A percentile compares a stretch with the other conserved stretches of the same genome.
These are phyloP conservation scores for Drosophila ezoana DNA, from an alignment of 2,888 invertebrate genomes.

Conservation along the genomic window DNA sequence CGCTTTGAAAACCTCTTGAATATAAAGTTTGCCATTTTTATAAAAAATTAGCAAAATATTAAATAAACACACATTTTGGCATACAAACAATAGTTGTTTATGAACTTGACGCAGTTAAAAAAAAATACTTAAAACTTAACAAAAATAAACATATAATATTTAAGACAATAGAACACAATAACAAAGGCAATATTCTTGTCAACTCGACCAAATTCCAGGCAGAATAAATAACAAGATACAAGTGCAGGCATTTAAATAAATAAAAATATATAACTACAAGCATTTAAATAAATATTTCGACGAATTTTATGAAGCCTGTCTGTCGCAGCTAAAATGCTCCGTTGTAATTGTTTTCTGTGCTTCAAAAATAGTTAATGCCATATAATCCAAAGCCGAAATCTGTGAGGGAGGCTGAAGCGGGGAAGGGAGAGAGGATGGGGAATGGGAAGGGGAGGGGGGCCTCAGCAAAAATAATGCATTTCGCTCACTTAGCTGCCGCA, in stretches of 20 bases:
- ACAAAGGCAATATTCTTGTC: neutral
- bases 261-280: neutral
- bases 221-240: constrained; percentile 31
- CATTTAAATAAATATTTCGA: constrained; percentile 8
- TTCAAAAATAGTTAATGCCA: constrained; percentile 51
- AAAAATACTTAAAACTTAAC: too few relatives aligned
- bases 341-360: constrained; percentile 30
- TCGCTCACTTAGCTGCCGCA: constrained; percentile 31
- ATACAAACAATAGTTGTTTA: too few relatives aligned
- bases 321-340: constrained; percentile 31
- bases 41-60: too few relatives aligned
- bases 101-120: too few relatives aligned
- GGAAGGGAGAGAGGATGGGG: neutral
- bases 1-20: too few relatives aligned
- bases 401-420: neutral
- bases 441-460: too few relatives aligned
- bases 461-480: constrained; percentile 45
- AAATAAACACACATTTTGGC: too few relatives aligned
- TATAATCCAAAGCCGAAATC: constrained; percentile 42
- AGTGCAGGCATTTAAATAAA: constrained; percentile 3
- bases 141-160: neutral
- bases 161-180: neutral
- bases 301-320: constrained; percentile 14
- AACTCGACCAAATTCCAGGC: constrained; percentile 27
- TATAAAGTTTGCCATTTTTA: too few relatives aligned